Conservation (phyloP, 2,797 vertebrate species). For the Gadopsis bispinosus region DNA sequence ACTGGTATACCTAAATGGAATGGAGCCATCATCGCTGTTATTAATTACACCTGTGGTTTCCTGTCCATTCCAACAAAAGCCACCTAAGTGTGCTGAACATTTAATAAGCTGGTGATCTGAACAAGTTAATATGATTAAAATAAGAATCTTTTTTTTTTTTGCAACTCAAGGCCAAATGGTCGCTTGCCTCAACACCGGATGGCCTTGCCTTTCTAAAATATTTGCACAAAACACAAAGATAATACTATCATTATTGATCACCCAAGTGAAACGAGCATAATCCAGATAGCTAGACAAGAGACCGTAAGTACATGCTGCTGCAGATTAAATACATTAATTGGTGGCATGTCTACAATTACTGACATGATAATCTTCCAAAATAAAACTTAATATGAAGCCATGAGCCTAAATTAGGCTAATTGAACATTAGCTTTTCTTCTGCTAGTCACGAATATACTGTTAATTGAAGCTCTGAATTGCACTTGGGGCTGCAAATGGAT, state of each 20-base stretch:
- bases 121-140: neutral
- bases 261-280: neutral
- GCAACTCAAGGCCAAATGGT: neutral
- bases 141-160: neutral
- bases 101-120: neutral
- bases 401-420: neutral
- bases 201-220: neutral
- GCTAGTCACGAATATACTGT: neutral
- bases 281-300: neutral
- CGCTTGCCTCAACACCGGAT: neutral
- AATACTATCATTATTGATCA: neutral
- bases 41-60: slow-evolving; percentile 7
- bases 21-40: neutral
- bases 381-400: neutral
- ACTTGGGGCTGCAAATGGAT: slow-evolving; percentile 18
- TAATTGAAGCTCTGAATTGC: slow-evolving; percentile 3
- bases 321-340: slow-evolving; percentile 31
- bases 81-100: neutral
- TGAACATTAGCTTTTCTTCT: neutral
- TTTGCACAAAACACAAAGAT: neutral
- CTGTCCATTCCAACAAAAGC: neutral
- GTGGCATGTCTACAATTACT: slow-evolving; percentile 4
- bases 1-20: neutral
- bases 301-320: slow-evolving; percentile 9
- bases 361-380: slow-evolving; percentile 17